Percentiles rank a stretch among this genome's conserved stretches.
Conservation (phyloP, 2,797 vertebrate species). For the Pteronotus mesoamericanus region DNA sequence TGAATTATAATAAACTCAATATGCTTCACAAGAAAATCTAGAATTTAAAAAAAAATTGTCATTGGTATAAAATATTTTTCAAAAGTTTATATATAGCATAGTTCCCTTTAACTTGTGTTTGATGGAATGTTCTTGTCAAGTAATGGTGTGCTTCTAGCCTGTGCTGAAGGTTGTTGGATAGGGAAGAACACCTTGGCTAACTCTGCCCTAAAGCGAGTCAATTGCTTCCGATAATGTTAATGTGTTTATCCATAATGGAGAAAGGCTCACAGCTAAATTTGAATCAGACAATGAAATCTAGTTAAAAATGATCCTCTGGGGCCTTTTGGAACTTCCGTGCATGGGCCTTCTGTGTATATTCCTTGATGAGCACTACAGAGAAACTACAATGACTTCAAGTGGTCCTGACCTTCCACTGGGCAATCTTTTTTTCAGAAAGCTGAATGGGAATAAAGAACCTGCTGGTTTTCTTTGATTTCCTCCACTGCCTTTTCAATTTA, state of each 20-base stretch:
- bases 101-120: not conserved
- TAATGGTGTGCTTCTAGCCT: not conserved
- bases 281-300: not conserved
- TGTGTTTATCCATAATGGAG: not conserved
- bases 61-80: not conserved
- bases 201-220: not conserved
- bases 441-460: not conserved
- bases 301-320: not conserved
- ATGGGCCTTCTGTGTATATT: not conserved
- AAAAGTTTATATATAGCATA: not conserved
- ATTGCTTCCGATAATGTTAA: conserved; percentile 13
- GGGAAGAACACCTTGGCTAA: not conserved
- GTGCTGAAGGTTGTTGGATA: not conserved
- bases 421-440: not conserved
- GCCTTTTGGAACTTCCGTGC: not conserved
- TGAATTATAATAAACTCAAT: not conserved
- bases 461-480: not conserved
- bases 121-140: not conserved
- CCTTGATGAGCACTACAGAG: not conserved
- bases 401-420: not conserved
- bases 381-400: not conserved
- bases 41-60: not conserved
- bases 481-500: not conserved
- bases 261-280: not conserved
- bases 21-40: not conserved